Evolutionary conservation across 1,140 invertebrate genomes (phyloP).

Genomic region (Dryas iulia): DNA sequence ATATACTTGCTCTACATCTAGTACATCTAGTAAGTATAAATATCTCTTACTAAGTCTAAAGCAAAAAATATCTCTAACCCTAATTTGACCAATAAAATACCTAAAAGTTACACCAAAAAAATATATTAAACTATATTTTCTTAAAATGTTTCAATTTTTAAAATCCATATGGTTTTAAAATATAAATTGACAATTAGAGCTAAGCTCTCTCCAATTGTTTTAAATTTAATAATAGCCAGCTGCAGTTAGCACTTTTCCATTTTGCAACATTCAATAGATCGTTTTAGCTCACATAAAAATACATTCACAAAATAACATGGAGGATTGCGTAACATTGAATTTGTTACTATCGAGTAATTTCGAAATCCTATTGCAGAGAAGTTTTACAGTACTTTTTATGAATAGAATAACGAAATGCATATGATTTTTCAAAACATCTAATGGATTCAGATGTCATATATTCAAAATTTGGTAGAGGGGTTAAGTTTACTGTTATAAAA

Average conservation of each 20-base stretch:
- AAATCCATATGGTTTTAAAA: not conserved
- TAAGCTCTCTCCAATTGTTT: conserved; percentile 1
- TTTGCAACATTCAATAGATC: not conserved
- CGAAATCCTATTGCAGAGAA: not conserved
- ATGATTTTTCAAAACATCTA: too few relatives aligned
- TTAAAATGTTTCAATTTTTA: not conserved
- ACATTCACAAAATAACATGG: not conserved
- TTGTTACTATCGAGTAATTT: not conserved
- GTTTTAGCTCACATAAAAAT: not conserved
- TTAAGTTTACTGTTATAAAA: too few relatives aligned
- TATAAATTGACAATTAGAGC: not conserved
- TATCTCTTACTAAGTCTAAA: too few relatives aligned
- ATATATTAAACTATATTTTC: not conserved
- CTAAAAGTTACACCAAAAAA: too few relatives aligned
- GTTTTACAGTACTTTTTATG: too few relatives aligned
- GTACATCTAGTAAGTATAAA: too few relatives aligned
- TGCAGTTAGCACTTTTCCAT: not conserved
- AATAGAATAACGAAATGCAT: too few relatives aligned
- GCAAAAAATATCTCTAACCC: too few relatives aligned
- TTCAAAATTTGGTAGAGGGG: too few relatives aligned
- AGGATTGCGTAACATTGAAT: not conserved
- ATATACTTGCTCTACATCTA: too few relatives aligned
- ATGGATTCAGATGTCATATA: too few relatives aligned
- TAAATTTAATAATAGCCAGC: not conserved
- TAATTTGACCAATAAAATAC: too few relatives aligned